Evolutionary conservation across 2,888 invertebrate genomes (phyloP).

Genomic region (Copidosoma aretas): DNA sequence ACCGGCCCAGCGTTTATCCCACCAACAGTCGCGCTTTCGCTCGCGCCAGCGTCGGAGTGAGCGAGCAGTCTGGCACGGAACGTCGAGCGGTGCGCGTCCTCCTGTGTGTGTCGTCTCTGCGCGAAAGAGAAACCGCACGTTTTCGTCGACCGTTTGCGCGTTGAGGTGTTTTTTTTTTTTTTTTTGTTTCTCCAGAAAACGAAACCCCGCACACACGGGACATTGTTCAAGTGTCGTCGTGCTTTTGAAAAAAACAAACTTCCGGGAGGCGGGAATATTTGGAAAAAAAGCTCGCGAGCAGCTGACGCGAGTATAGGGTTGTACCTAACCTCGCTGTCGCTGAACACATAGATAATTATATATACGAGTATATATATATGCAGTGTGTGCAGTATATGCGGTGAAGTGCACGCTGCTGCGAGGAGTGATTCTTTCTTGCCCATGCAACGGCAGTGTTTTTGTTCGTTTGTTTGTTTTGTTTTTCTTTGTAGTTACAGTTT

Average conservation of each 20-base stretch:
- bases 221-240: not conserved
- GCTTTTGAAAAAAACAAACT: not conserved
- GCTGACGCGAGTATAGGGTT: too few relatives aligned
- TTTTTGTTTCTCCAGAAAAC: not conserved
- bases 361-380: not conserved
- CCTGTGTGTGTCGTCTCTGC: not conserved
- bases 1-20: not conserved
- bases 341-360: too few relatives aligned
- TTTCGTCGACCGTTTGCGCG: not conserved
- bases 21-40: not conserved
- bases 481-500: too few relatives aligned
- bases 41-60: not conserved
- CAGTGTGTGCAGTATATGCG: not conserved
- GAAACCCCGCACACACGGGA: not conserved
- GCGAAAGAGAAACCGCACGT: not conserved
- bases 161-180: not conserved
- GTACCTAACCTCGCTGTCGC: too few relatives aligned
- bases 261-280: not conserved
- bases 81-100: constrained; percentile 9
- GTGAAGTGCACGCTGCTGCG: not conserved
- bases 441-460: too few relatives aligned
- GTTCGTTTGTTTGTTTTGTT: too few relatives aligned
- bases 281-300: too few relatives aligned
- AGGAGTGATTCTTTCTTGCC: not conserved
- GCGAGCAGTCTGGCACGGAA: constrained; percentile 15